Conservation (phyloP, 2,797 vertebrate genomes). For the Menidia menidia region DNA sequence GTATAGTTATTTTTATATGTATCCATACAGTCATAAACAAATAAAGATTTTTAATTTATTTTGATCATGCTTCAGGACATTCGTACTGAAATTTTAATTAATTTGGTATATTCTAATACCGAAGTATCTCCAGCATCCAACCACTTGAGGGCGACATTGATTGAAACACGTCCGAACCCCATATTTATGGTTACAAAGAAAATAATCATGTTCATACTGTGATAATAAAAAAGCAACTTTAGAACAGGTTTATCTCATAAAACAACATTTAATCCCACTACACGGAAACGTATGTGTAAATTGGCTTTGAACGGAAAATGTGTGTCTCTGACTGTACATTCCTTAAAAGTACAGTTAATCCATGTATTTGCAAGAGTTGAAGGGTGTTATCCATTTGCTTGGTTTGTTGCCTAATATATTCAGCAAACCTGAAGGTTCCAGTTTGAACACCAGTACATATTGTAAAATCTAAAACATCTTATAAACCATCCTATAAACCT, state of each 20-base stretch:
- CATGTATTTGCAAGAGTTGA: background rate
- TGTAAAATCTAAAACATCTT: background rate
- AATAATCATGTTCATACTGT: background rate
- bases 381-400: background rate
- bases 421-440: background rate
- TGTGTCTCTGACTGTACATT: background rate
- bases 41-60: no score
- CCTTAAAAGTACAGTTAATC: conserved; percentile 1
- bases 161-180: background rate
- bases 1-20: background rate
- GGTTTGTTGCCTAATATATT: no score
- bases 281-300: background rate
- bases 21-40: background rate
- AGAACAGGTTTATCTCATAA: background rate
- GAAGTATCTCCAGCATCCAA: background rate
- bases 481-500: no score
- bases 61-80: background rate
- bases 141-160: conserved; percentile 41
- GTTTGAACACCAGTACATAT: background rate
- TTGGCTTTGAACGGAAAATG: background rate
- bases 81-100: background rate
- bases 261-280: background rate
- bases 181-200: background rate
- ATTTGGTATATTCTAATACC: background rate
- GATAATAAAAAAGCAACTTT: background rate